These are phyloP conservation scores for Myioborus miniatus DNA, from an alignment of 2,797 vertebrate genomes.

Conservation along the genomic window DNA sequence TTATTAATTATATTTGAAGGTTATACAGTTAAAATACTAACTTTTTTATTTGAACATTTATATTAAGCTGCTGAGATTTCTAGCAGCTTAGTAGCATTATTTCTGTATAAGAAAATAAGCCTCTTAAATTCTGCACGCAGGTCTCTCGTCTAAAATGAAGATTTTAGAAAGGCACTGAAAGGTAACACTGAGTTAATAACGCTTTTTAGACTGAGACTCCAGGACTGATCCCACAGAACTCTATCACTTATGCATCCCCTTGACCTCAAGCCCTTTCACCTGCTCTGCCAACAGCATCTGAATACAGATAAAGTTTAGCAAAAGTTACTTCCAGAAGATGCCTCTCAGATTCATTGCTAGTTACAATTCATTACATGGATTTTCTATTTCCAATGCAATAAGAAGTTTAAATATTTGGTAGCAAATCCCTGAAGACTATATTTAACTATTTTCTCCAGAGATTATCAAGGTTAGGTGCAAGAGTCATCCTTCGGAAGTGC, in stretches of 20 bases:
- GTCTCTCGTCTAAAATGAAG: constrained; percentile 66
- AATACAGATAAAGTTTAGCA: constrained; percentile 18
- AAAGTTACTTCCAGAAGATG: neutral
- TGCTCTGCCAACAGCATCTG: neutral
- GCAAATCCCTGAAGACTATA: neutral
- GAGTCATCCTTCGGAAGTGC: neutral
- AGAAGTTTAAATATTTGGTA: neutral
- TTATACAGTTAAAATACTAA: constrained; percentile 75
- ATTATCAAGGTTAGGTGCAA: neutral
- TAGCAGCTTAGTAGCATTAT: constrained; percentile 72
- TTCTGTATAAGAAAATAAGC: constrained; percentile 73
- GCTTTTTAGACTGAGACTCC: constrained; percentile 53
- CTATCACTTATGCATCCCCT: neutral
- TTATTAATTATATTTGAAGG: constrained; percentile 76
- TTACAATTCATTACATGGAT: neutral
- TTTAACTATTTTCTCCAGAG: constrained; percentile 1
- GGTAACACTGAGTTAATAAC: constrained; percentile 49
- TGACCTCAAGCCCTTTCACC: neutral
- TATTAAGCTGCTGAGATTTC: constrained; percentile 75
- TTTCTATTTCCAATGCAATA: neutral
- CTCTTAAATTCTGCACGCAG: constrained; percentile 67
- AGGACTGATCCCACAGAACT: constrained; percentile 6
- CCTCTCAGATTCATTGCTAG: neutral
- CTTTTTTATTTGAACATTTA: constrained; percentile 77
- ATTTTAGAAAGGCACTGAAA: constrained; percentile 65